Base-by-base conservation (phyloP, 1,140 invertebrate genomes). In the Nephila pilipes region DNA sequence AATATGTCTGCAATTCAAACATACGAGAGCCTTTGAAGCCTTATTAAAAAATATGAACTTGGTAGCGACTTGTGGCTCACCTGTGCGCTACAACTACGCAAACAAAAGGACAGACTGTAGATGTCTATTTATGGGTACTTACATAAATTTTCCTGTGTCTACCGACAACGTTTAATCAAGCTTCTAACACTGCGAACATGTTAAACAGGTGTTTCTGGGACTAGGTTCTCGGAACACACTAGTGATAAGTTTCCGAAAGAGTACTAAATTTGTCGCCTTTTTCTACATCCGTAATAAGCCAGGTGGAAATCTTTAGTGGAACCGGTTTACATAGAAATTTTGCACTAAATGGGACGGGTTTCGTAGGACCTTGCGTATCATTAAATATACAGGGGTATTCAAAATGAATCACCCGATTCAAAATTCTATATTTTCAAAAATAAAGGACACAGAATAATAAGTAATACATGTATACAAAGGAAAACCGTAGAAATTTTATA, bases 201-300 rank as follows among this genome's bases (percentile, higher is more conserved):
- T 55, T 83, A 29, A n/a, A 57, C 80, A 83, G 80, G 80, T 83
- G 80, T 83, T 83, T 54, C 25, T 83, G 38, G 80, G 46, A 55
- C 80, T 54, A 4, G 38, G 16, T 83, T 83, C 80, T 22, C n/a
- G 46, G 80, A 57, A 83, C 12, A 20, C 46, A 22, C 1, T 12
- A 32, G 32, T 32, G 46, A 83, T 83, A 83, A 83, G 20, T 83
- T 46, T 83, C 80, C 80, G 46, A 38, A n/a, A 83, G 38, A 55
- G n/a, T 38, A 83, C 80, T 83, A 83, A 83, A 83, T 83, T 57
- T 83, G 80, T 57, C n/a, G 38, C 46, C 46, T 54, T 32, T 36
- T 57, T 14, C 46, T 22, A 46, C 80, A 14, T 83, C 36, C n/a
- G 46, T 8, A 81, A 81, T 81, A 25, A 81, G 36, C n/a, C 80